Conservation (phyloP, 1,140 invertebrate genomes). For the Proctacanthus coquilletti region DNA sequence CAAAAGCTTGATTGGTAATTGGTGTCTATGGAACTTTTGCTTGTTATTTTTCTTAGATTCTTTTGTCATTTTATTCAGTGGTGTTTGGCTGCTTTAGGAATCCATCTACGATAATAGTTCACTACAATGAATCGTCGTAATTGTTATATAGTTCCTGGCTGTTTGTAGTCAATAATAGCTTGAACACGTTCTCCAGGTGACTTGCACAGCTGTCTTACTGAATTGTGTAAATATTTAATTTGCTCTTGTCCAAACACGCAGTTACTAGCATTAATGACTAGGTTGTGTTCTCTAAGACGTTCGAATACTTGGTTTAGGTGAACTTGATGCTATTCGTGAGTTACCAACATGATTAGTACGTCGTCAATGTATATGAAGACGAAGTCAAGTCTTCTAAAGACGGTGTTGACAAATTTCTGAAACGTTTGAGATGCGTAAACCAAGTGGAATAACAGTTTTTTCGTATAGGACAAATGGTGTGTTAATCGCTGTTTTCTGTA, state of each 20-base stretch:
- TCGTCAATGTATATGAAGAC: conserved; percentile 26
- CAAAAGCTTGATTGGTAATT: conserved; percentile 19
- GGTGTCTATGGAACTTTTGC: conserved; percentile 19
- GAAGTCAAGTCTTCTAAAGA: conserved; percentile 7
- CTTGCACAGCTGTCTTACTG: conserved; percentile 26
- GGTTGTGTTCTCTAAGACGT: conserved; percentile 16
- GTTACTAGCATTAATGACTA: conserved; percentile 33
- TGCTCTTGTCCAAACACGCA: no score
- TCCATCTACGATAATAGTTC: conserved; percentile 1
- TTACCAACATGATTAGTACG: conserved; percentile 28
- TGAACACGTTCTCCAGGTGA: conserved; percentile 6
- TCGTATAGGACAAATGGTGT: conserved; percentile 23
- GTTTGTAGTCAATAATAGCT: conserved; percentile 6
- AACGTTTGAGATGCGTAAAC: conserved; percentile 13
- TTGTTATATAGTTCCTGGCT: conserved; percentile 1
- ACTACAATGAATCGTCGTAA: conserved; percentile 1
- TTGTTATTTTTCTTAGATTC: conserved; percentile 14
- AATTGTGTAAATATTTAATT: no score
- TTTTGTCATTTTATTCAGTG: conserved; percentile 9
- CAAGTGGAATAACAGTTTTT: conserved; percentile 17
- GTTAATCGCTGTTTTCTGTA: conserved; percentile 25
- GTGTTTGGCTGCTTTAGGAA: conserved; percentile 6
- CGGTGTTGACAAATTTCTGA: conserved; percentile 1
- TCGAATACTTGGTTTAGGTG: conserved; percentile 22
- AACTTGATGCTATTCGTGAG: no score